Evolutionary conservation across 2,888 invertebrate species (phyloP), one percentile per base, ranked within the genome.

Genomic region (Mythimna vitellina): DNA sequence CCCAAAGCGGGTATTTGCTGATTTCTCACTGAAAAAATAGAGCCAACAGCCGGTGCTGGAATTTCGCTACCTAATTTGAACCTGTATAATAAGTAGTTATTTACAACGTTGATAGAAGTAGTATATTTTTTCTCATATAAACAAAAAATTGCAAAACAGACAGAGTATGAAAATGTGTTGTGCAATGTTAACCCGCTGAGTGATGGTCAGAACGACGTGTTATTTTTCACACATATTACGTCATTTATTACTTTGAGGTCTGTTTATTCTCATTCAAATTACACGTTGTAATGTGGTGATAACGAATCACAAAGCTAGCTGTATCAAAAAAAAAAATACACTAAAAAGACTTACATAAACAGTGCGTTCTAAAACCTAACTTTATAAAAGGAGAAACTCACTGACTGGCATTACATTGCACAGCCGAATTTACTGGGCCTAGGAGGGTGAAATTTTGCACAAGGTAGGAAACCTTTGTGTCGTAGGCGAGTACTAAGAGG

Each of bases 251-350:
- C 29, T 3, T 49, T 38, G 42, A 61, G 65, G 62, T 79, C 67
- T 84, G 72, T 68, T 72, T 78, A 71, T 78, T 78, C 58, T 82
- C 82, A 25, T 54, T 77, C 54, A 54, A 71, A 71, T 65, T 53
- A 65, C 38, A 14, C 6, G 14, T 3, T 25, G 14, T 57, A n/a
- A 29, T 60, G 14, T 0, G 14, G 22, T 17, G 38, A 22, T 60
- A 38, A 60, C 8, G 9, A 7, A 7, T 38, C 22, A 6, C 12
- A n/a, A 35, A 8, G n/a, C 35, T 22, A 14, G 22, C 0, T 14
- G 0, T 6, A 57, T 32, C 3, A 35, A 32, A 20, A 57, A 57
- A 8, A 32, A 57, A 29, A 20, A 4, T 20, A 5, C 9, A 20
- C 10, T 32, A 2, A 32, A 57, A 57, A 46, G 42, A 5, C 46